Evolutionary conservation across 2,888 invertebrate genomes (phyloP).

Genomic region (Anthophora plumipes): DNA sequence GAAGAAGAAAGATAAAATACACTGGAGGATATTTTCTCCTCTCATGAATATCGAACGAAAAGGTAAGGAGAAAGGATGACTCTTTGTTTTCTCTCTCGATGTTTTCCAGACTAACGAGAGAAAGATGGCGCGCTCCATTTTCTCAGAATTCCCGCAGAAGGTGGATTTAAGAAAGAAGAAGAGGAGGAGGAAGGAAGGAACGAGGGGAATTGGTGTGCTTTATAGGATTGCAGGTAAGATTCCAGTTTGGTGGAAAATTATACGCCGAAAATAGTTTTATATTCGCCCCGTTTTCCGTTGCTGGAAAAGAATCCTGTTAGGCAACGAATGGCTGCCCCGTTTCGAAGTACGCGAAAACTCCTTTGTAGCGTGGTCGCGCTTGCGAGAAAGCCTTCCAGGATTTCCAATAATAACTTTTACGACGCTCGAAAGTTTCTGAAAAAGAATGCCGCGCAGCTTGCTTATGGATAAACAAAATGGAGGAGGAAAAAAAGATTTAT

Average conservation of each 20-base stretch:
- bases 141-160: neutral
- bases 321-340: slow-evolving; percentile 25
- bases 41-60: too few relatives aligned
- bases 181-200: too few relatives aligned
- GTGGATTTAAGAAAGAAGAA: too few relatives aligned
- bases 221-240: neutral
- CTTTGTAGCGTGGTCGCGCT: slow-evolving; percentile 32
- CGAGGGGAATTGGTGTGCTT: neutral
- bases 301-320: slow-evolving; percentile 29
- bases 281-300: slow-evolving; percentile 1
- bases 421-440: slow-evolving; percentile 27
- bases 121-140: neutral
- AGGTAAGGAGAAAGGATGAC: neutral
- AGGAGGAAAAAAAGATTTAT: neutral
- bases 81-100: neutral
- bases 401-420: slow-evolving; percentile 48
- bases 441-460: slow-evolving; percentile 31
- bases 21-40: too few relatives aligned
- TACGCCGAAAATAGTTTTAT: slow-evolving; percentile 36
- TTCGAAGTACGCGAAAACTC: slow-evolving; percentile 36
- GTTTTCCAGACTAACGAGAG: neutral
- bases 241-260: slow-evolving; percentile 19
- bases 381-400: slow-evolving; percentile 8
- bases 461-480: neutral
- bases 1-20: too few relatives aligned